These are phyloP conservation scores for Eilema depressum DNA, from an alignment of 2,888 invertebrate genomes.

Conservation along the genomic window DNA sequence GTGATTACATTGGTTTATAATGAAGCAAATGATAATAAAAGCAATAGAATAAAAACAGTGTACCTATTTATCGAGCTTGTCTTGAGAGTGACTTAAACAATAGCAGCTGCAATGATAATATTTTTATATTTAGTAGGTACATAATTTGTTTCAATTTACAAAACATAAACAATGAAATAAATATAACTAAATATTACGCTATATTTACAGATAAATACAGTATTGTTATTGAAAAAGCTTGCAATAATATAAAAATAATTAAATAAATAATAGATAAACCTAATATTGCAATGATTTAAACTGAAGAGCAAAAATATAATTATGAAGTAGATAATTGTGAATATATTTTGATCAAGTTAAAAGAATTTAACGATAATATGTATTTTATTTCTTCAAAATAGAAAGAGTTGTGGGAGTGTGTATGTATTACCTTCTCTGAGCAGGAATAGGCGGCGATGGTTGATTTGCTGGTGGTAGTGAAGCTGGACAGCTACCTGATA, in stretches of 20 bases:
- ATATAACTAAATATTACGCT: not conserved
- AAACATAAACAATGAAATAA: constrained; percentile 12
- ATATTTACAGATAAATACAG: not conserved
- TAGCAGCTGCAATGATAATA: constrained; percentile 85
- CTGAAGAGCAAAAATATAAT: not conserved
- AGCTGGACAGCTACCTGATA: constrained; percentile 82
- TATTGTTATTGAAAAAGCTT: not conserved
- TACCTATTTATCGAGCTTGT: constrained; percentile 84
- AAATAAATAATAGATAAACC: not conserved
- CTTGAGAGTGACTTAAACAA: constrained; percentile 86
- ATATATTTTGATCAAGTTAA: not conserved
- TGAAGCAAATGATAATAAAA: constrained; percentile 70
- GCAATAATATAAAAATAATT: not conserved
- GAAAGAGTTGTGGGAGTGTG: constrained; percentile 5
- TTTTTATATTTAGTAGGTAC: constrained; percentile 70
- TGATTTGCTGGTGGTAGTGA: constrained; percentile 76
- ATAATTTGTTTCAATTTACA: constrained; percentile 33
- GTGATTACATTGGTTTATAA: constrained; percentile 38
- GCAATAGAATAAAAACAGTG: constrained; percentile 76
- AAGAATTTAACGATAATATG: not conserved
- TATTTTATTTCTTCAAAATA: not conserved
- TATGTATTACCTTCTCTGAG: constrained; percentile 79
- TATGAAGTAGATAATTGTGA: not conserved
- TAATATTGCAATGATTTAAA: not conserved
- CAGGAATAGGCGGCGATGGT: constrained; percentile 79